Conservation (phyloP, 2,888 invertebrate genomes). For the Cataglyphis cursor region DNA sequence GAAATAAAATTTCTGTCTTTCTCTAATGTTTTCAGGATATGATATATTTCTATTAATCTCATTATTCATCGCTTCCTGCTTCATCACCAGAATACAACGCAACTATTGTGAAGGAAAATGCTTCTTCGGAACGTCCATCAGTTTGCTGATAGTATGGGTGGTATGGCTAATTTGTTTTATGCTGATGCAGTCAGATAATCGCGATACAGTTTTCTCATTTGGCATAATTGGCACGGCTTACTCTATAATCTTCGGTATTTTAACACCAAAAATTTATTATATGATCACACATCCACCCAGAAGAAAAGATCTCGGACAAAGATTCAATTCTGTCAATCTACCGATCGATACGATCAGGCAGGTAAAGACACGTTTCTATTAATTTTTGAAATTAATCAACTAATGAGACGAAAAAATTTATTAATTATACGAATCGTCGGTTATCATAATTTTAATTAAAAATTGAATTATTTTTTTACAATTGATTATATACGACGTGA, state of each 20-base stretch:
- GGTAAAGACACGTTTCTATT: conserved; percentile 70
- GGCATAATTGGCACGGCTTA: conserved; percentile 90
- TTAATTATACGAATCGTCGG: neutral
- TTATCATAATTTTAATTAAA: conserved; percentile 7
- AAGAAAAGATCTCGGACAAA: conserved; percentile 86
- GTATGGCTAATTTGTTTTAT: conserved; percentile 90
- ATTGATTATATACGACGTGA: neutral
- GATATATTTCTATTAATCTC: conserved; percentile 89
- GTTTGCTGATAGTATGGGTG: conserved; percentile 85
- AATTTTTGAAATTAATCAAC: conserved; percentile 13
- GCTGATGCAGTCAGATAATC: conserved; percentile 87
- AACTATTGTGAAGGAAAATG: conserved; percentile 90
- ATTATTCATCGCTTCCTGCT: conserved; percentile 89
- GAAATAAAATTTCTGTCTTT: neutral
- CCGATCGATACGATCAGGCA: conserved; percentile 80
- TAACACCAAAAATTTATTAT: conserved; percentile 91
- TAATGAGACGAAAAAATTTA: neutral
- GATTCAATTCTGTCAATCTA: conserved; percentile 78
- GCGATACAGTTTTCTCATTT: conserved; percentile 89
- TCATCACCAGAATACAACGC: conserved; percentile 89
- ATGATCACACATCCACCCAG: conserved; percentile 90
- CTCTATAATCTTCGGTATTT: conserved; percentile 89
- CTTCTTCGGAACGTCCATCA: conserved; percentile 88
- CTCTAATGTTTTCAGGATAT: conserved; percentile 87
- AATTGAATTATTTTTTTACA: neutral